Conservation (phyloP, 2,888 invertebrate species). For the Portevinia maculata region DNA sequence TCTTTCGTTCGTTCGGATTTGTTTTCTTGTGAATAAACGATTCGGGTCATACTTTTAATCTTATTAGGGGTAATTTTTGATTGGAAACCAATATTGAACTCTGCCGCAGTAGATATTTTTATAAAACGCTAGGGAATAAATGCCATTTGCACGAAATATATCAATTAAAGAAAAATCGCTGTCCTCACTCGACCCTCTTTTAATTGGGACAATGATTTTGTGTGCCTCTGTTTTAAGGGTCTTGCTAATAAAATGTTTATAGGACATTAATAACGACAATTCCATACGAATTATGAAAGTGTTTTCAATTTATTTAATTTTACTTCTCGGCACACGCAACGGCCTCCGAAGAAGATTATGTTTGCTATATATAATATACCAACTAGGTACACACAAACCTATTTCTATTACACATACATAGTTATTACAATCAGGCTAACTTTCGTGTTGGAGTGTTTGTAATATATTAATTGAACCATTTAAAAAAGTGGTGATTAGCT, state of each 20-base stretch:
- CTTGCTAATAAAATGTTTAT: conserved; percentile 70
- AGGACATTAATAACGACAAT: conserved; percentile 68
- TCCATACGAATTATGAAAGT: conserved; percentile 68
- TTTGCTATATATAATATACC: too few relatives aligned
- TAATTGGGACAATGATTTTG: conserved; percentile 78
- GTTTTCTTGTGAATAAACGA: conserved; percentile 23
- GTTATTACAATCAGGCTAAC: conserved; percentile 9
- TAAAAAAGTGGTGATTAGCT: conserved; percentile 4
- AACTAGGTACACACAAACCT: too few relatives aligned
- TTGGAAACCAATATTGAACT: conserved; percentile 49
- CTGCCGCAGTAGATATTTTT: background rate
- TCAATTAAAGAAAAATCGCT: conserved; percentile 72
- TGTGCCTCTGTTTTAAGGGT: conserved; percentile 43
- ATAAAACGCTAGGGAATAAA: conserved; percentile 26
- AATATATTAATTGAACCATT: conserved; percentile 67
- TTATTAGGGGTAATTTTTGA: conserved; percentile 71
- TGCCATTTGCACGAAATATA: conserved; percentile 67
- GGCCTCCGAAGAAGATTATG: conserved; percentile 12
- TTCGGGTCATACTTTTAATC: conserved; percentile 70
- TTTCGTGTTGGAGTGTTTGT: conserved; percentile 53
- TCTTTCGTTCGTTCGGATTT: conserved; percentile 68
- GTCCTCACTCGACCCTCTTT: conserved; percentile 80
- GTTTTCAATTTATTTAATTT: conserved; percentile 74
- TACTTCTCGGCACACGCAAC: conserved; percentile 60
- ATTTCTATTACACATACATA: too few relatives aligned